Base-by-base conservation (phyloP, 2,797 vertebrate species). In the Melopsittacus undulatus region DNA sequence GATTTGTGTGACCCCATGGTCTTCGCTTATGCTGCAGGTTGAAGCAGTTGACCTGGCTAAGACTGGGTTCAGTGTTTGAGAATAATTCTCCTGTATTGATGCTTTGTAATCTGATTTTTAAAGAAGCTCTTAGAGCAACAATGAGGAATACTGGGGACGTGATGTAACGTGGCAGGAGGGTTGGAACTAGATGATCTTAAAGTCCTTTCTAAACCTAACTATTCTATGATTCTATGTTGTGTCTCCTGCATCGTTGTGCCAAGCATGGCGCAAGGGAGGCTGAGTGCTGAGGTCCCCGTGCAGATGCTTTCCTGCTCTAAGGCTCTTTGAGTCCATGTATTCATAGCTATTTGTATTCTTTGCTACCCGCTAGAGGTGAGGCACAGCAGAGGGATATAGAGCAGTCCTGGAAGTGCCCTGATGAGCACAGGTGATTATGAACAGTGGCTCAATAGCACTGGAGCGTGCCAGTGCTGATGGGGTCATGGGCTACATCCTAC, bases 21-120 rank as follows among this genome's bases (percentile, higher is more conserved):
- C 92, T 92, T 87, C 48, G 38, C 92, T 90, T 84, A 16, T 62
- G 70, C 91, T 85, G 75, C 82, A 72, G 78, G 61, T 78, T 92
- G 78, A 75, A 85, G 82, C 4, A 75, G 30, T 85, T 90, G 63
- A 90, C 90, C 88, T 92, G 74, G 45, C 42, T 59, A 82, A 83
- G 80, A 36, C 70, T 24, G 59, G 19, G n/a, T 72, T 82, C 2
- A 4, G 3, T 34, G 16, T 62, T 19, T 69, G 26, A 83, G 52
- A 83, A 40, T 43, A 46, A 80, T 74, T 90, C n/a, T 85, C 17
- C 49, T 54, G 32, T 16, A 52, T 56, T 40, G 43, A 24, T 5
- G 82, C 16, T 90, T 86, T 92, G 80, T 36, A 75, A 85, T 43
- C 45, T 69, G 69, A 72, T 54, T 90, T 83, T 49, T 67, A 69